Evolutionary conservation across 2,888 invertebrate genomes (phyloP), one percentile per base, ranked within the genome.

Genomic region (Drosophila mercatorum): DNA sequence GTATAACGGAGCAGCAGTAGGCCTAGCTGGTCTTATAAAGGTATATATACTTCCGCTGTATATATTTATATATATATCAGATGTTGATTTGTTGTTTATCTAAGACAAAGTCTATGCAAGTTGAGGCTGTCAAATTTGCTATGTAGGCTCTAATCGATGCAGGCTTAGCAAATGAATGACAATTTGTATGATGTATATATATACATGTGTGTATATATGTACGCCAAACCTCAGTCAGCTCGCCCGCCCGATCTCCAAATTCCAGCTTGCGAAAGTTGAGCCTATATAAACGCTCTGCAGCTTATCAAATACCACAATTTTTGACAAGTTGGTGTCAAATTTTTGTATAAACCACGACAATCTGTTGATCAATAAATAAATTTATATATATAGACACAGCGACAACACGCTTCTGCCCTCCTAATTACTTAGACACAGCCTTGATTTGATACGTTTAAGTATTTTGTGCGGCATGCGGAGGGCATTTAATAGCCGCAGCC

Each of bases 31-130:
- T 60, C 57, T 40, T 57, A 60, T 47, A 49, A 40, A 56, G 40
- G 14, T 26, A 51, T 56, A 51, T 56, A 43, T 43, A 60, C 63
- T 49, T 64, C 68, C 40, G 68, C 17, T 60, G 22, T 17, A 36
- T 10, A 41, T 47, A 6, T 14, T 28, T 46, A 26, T 47, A n/a
- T n/a, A 28, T 55, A 46, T 26, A 46, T 44, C 2, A 10, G 11
- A 31, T 17, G 36, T 58, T 5, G 12, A 28, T 26, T 28, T 36
- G 51, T 34, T 17, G n/a, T 14, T 57, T 36, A 0, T 26, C 12
- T 10, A 38, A 38, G 38, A 11, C 5, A 22, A 49, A 31, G 3
- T 14, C 8, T 12, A 4, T 22, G 28, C 28, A 28, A 28, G 28
- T 28, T 36, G 17, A 3, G 17, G 5, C 22, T 26, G 55, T 22